These are phyloP conservation scores for Ptychadena robeensis DNA, from an alignment of 2,797 vertebrate species.

Conservation along the genomic window DNA sequence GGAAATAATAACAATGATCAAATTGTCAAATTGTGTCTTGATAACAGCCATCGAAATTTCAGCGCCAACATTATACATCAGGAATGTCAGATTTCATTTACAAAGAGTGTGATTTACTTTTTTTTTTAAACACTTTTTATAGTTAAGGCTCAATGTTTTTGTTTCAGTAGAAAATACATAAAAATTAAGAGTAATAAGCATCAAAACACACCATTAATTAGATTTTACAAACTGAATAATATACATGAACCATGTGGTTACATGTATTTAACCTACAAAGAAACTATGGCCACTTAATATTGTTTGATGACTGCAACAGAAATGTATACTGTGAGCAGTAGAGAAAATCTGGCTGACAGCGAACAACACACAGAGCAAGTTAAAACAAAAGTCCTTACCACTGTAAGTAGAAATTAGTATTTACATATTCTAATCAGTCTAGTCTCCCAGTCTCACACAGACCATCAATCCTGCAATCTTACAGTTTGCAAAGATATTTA, in stretches of 20 bases:
- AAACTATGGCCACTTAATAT: neutral
- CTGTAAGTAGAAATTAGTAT: conserved; percentile 8
- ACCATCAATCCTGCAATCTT: neutral
- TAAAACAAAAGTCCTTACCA: conserved; percentile 13
- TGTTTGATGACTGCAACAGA: neutral
- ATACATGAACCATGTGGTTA: neutral
- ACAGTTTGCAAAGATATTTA: neutral
- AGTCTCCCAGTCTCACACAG: neutral
- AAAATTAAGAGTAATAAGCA: neutral
- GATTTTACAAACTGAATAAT: neutral
- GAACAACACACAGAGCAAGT: conserved; percentile 17
- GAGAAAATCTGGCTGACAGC: neutral
- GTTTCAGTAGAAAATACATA: neutral
- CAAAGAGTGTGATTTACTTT: too few species aligned
- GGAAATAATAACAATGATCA: too few species aligned
- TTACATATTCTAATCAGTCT: neutral
- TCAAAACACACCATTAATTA: neutral
- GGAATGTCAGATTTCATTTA: too few species aligned
- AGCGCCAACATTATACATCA: too few species aligned
- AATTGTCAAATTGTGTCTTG: too few species aligned
- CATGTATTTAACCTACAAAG: neutral
- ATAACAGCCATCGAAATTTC: too few species aligned
- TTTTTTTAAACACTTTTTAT: too few species aligned
- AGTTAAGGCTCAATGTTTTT: neutral
- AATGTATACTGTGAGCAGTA: neutral